These are phyloP conservation scores for Pararge aegeria DNA, from an alignment of 1,140 invertebrate species.

Conservation along the genomic window DNA sequence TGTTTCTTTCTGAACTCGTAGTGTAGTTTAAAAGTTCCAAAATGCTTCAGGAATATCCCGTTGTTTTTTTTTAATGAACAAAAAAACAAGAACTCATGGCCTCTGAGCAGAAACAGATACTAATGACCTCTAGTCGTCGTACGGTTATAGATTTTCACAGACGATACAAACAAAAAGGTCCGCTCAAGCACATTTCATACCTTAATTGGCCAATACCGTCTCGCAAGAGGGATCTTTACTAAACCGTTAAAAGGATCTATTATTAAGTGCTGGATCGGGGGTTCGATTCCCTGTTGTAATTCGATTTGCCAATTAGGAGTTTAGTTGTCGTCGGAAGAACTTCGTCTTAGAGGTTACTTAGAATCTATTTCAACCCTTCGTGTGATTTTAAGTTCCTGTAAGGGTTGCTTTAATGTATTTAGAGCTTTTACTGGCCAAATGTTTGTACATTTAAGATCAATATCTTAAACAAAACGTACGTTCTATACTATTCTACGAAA, in stretches of 20 bases:
- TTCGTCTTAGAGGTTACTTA: constrained; percentile 54
- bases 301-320: constrained; percentile 75
- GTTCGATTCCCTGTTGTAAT: constrained; percentile 75
- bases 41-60: no score
- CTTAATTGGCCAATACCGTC: constrained; percentile 70
- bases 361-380: constrained; percentile 45
- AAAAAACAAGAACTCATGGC: no score
- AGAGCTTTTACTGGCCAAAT: background rate
- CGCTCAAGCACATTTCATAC: constrained; percentile 3
- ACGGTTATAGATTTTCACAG: background rate
- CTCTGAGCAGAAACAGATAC: no score
- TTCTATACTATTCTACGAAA: no score
- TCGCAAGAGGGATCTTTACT: constrained; percentile 68
- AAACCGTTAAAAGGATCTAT: constrained; percentile 76
- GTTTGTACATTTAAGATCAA: no score
- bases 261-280: constrained; percentile 72
- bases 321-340: constrained; percentile 65
- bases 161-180: background rate
- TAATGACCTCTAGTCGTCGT: no score
- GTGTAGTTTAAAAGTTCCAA: no score
- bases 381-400: constrained; percentile 29
- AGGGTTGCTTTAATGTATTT: constrained; percentile 2
- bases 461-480: no score
- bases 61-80: no score
- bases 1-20: no score